Evolutionary conservation across 2,888 invertebrate genomes (phyloP).

Genomic region (Vanessa cardui): DNA sequence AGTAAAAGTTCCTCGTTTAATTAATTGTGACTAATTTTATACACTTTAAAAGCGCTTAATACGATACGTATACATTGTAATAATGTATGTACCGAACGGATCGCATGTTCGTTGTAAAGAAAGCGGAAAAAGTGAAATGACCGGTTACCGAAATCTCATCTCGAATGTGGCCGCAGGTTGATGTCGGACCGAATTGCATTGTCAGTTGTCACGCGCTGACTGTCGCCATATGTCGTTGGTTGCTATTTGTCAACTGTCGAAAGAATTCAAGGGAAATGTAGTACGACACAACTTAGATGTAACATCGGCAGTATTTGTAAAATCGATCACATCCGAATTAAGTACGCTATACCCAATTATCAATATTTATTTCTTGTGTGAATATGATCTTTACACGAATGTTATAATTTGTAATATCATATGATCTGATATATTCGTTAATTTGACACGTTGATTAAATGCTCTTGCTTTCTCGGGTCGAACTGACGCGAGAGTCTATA

Average conservation of each 20-base stretch:
- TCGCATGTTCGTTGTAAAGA: constrained; percentile 35
- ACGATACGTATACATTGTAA: constrained; percentile 43
- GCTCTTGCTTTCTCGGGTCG: too few relatives aligned
- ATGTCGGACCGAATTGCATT: constrained; percentile 64
- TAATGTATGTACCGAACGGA: constrained; percentile 27
- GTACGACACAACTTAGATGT: too few relatives aligned
- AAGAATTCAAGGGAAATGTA: background rate
- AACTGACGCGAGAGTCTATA: too few relatives aligned
- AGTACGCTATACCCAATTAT: too few relatives aligned
- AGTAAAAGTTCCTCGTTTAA: constrained; percentile 61
- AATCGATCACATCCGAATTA: too few relatives aligned
- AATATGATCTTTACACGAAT: too few relatives aligned
- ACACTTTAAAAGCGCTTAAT: constrained; percentile 55
- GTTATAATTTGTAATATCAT: too few relatives aligned
- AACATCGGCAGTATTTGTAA: too few relatives aligned
- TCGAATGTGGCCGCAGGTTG: constrained; percentile 53
- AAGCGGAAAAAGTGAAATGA: constrained; percentile 44
- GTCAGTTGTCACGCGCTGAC: constrained; percentile 53
- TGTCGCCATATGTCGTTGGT: constrained; percentile 26
- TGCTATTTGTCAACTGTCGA: background rate
- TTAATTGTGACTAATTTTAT: constrained; percentile 74
- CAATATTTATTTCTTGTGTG: too few relatives aligned
- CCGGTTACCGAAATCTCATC: constrained; percentile 63
- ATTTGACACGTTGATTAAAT: too few relatives aligned
- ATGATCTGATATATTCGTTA: too few relatives aligned